Conservation (phyloP, 1,140 invertebrate genomes). For the Polyergus mexicanus region DNA sequence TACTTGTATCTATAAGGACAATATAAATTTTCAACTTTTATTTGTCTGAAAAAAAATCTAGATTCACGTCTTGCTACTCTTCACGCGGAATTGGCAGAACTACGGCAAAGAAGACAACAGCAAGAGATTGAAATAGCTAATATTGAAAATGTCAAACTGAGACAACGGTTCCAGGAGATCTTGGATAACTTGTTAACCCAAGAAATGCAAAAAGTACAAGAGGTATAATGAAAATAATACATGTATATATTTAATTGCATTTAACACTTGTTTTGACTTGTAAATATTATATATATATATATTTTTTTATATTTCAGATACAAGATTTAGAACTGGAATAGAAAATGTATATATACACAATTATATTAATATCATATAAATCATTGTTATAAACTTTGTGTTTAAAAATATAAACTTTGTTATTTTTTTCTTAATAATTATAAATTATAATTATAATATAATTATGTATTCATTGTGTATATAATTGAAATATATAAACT, state of each 20-base stretch:
- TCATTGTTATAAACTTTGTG: background rate
- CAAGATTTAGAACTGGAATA: constrained; percentile 78
- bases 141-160: constrained; percentile 94
- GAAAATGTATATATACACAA: background rate
- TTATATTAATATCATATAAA: background rate
- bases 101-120: constrained; percentile 90
- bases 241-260: constrained; percentile 19
- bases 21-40: background rate
- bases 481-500: constrained; percentile 18
- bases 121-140: constrained; percentile 94
- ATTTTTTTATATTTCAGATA: constrained; percentile 75
- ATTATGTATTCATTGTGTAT: background rate
- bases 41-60: constrained; percentile 65
- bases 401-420: background rate
- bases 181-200: constrained; percentile 92
- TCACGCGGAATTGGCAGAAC: constrained; percentile 90
- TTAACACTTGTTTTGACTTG: background rate
- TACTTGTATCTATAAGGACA: background rate
- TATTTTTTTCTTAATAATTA: background rate
- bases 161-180: constrained; percentile 93
- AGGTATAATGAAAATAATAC: constrained; percentile 84
- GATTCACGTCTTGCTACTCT: constrained; percentile 86
- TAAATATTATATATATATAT: constrained; percentile 26
- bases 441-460: background rate
- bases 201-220: constrained; percentile 93